Evolutionary conservation across 1,140 invertebrate genomes (phyloP).

Genomic region (Cotesia chilonis): DNA sequence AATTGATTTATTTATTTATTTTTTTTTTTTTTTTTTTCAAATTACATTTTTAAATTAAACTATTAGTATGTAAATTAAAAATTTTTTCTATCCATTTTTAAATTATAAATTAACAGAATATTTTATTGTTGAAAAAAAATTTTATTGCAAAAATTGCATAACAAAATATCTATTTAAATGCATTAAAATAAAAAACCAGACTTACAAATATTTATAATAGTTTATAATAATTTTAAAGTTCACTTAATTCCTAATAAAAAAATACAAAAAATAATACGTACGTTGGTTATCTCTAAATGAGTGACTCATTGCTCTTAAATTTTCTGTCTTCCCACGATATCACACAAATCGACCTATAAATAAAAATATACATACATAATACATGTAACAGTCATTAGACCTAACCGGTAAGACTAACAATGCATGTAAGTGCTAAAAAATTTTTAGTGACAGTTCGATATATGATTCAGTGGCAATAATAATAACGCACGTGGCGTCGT

Average conservation of each 20-base stretch:
- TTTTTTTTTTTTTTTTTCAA: too few species aligned
- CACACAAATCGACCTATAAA: conserved; percentile 10
- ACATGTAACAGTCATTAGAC: background rate
- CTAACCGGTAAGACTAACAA: background rate
- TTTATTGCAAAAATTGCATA: too few species aligned
- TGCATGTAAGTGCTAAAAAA: background rate
- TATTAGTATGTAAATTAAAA: too few species aligned
- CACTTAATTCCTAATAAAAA: background rate
- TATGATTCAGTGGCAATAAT: background rate
- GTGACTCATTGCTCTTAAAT: conserved; percentile 17
- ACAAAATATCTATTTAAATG: too few species aligned
- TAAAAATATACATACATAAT: background rate
- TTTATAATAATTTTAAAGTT: too few species aligned
- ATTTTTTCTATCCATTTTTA: too few species aligned
- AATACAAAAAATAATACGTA: conserved; percentile 16
- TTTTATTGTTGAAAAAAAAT: too few species aligned
- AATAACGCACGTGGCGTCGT: conserved; percentile 2
- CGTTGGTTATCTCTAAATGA: conserved; percentile 21
- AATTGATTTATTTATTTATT: too few species aligned
- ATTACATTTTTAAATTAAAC: too few species aligned
- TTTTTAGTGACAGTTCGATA: background rate
- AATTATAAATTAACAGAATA: too few species aligned
- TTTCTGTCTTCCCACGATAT: conserved; percentile 14
- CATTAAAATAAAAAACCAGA: too few species aligned
- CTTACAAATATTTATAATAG: too few species aligned